Evolutionary conservation across 2,888 invertebrate genomes (phyloP), one percentile per base, ranked within the genome.

Genomic region (Sabatieria punctata): DNA sequence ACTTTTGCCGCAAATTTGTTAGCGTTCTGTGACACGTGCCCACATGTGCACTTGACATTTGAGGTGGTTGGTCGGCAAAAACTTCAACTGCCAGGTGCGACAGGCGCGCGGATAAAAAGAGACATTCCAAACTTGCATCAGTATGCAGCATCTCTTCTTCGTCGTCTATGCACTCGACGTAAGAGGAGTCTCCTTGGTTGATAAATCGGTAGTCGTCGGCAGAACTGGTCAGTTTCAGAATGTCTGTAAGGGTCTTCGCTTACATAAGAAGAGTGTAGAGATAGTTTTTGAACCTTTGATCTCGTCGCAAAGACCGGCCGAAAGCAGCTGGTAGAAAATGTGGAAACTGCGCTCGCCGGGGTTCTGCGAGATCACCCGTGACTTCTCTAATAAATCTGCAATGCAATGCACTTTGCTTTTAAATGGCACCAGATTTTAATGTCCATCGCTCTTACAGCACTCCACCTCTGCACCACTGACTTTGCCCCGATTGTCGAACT

Each of bases 271-370:
- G n/a, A n/a, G n/a, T n/a, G n/a, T n/a, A n/a, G n/a, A n/a, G n/a
- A n/a, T n/a, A n/a, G n/a, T n/a, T n/a, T n/a, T n/a, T 8, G 36
- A 4, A 36, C 36, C 36, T 15, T 36, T 36, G 6, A 36, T 4
- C 2, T n/a, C 41, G 6, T 25, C n/a, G 41, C 19, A 19, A 36
- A 24, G 4, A 4, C 25, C 52, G 18, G 51, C 46, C 2, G 57
- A 55, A 15, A 61, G 51, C 35, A 78, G 60, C 59, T 78, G 78
- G 63, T 78, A 78, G 65, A 78, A 78, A 51, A 78, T 73, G 61
- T 78, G 78, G 61, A 78, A 78, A 59, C 73, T 75, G 50, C 78
- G 66, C 58, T 78, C 78, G 36, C 73, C 72, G n/a, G 64, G 59
- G 62, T 76, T 76, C 55, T 77, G 75, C 37, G 69, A 69, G 8